Evolutionary conservation across 2,797 vertebrate species (phyloP), one percentile per base, ranked within the genome.

Genomic region (Sternotherus odoratus): DNA sequence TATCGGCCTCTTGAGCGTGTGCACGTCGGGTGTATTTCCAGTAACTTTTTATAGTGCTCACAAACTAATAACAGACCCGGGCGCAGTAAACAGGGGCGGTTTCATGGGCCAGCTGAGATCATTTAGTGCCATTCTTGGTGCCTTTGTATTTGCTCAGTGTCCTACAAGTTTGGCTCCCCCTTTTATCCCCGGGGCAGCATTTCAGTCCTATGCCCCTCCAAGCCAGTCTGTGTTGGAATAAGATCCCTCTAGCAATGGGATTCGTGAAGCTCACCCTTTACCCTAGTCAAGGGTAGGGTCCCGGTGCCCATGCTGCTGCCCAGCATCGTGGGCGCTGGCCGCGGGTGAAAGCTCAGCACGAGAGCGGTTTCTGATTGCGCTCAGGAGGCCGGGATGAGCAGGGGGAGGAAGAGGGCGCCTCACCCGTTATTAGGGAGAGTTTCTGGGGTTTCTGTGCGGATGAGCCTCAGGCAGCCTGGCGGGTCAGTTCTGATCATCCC

Each of bases 21-120:
- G 36, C 90, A 78, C 84, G 90, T 95, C 87, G 89, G 80, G 81
- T 91, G 82, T 17, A 63, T 77, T 96, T 90, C 83, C 21, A 51
- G 2, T 51, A 93, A 93, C 84, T 80, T 91, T 83, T 78, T 91
- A 84, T 72, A 75, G 30, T 83, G 30, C 1, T 0, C 86, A 75
- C 82, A 39, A 36, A 24, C 39, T 83, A 94, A 92, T 92, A 85
- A 91, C 93, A 94, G 86, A 72, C 53, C 39, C 54, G 88, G 39
- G n/a, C 69, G 48, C n/a, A 49, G 66, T 3, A 88, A 92, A 79
- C 51, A 91, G 36, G 33, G 83, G 12, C 46, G 72, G 63, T 33
- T 95, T 93, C 92, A 84, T 24, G 12, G 80, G 82, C 84, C 89
- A 82, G 0, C 28, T 53, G 78, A 90, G 90, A 50, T 5, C 54